phyloP scores from a whole-genome alignment of 2,888 invertebrate species.

The Acronicta aceris region DNA sequence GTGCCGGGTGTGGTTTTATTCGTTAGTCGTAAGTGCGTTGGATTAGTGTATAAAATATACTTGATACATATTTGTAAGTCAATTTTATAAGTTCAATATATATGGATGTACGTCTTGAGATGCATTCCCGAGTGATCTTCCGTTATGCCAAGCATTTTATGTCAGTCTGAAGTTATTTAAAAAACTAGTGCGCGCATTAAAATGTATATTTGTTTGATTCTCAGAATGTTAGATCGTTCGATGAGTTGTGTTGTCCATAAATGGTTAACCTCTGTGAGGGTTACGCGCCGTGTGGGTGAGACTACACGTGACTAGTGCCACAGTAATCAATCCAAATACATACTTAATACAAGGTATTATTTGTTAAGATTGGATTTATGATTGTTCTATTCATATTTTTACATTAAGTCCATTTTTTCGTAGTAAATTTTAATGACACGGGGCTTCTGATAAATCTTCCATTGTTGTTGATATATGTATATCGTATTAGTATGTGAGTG shows the following conservation, averaged over 20 bases:
- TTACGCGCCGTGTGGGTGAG: conserved; percentile 26
- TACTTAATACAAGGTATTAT: conserved; percentile 60
- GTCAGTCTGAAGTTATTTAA: conserved; percentile 53
- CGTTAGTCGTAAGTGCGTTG: conserved; percentile 65
- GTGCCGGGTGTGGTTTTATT: conserved; percentile 44
- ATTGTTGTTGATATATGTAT: conserved; percentile 77
- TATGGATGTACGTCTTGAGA: conserved; percentile 70
- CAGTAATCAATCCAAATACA: conserved; percentile 40
- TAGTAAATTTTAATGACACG: conserved; percentile 68
- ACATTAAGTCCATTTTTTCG: conserved; percentile 59
- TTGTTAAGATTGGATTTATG: conserved; percentile 52
- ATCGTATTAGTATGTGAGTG: conserved; percentile 64
- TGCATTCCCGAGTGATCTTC: conserved; percentile 84
- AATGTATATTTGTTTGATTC: conserved; percentile 29
- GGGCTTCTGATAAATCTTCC: conserved; percentile 85
- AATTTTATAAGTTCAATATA: conserved; percentile 80
- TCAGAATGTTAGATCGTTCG: conserved; percentile 39
- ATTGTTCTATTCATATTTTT: conserved; percentile 50
- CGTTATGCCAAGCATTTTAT: conserved; percentile 76
- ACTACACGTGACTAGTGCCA: conserved; percentile 31
- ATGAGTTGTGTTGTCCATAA: conserved; percentile 63
- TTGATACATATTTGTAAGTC: conserved; percentile 76
- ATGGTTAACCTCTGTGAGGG: conserved; percentile 72
- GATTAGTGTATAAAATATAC: conserved; percentile 65
- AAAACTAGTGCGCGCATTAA: conserved; percentile 20